Evolutionary conservation across 1,140 invertebrate genomes (phyloP).

Genomic region (Trialeurodes vaporariorum): DNA sequence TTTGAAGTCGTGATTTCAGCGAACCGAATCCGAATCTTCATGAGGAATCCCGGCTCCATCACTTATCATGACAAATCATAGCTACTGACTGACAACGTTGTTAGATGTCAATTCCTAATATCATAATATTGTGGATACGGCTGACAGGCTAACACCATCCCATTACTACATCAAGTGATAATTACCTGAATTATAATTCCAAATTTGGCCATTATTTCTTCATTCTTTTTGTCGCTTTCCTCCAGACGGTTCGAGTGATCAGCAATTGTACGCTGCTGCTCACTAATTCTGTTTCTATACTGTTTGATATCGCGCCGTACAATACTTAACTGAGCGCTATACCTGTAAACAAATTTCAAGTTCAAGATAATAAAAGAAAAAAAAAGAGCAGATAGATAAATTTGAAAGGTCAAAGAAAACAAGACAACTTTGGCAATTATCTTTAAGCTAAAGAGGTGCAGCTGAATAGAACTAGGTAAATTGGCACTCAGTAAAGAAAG

Average conservation of each 20-base stretch:
- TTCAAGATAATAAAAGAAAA: no score
- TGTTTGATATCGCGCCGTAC: constrained; percentile 59
- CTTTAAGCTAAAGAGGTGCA: background rate
- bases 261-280: constrained; percentile 70
- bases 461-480: background rate
- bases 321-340: constrained; percentile 56
- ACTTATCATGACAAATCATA: no score
- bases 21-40: no score
- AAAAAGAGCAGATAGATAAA: background rate
- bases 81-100: no score
- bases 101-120: no score
- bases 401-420: background rate
- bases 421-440: background rate
- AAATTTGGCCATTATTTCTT: constrained; percentile 75
- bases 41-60: no score
- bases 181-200: constrained; percentile 71
- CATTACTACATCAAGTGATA: no score
- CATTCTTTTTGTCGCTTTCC: constrained; percentile 80
- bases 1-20: no score
- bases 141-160: no score
- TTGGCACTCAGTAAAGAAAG: no score
- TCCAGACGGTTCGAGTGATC: constrained; percentile 71
- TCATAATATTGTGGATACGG: no score
- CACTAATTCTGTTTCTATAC: constrained; percentile 64
- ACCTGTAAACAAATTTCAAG: no score